These are phyloP conservation scores for Epinotia ramella DNA, from an alignment of 2,888 invertebrate genomes.

Conservation along the genomic window DNA sequence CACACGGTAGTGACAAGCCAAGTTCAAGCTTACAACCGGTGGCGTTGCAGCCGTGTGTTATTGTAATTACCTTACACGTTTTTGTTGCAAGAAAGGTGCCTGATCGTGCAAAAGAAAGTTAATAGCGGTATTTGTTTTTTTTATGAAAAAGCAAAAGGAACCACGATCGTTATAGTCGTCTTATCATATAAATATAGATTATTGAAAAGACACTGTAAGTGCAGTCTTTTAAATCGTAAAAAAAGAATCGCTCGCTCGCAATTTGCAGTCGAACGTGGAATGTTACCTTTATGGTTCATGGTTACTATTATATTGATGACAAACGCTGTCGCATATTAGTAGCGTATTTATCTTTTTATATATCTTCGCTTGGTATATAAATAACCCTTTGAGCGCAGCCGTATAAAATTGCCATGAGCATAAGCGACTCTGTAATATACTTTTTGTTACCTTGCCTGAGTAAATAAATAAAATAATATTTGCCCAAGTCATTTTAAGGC, in stretches of 20 bases:
- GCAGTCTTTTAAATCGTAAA: background rate
- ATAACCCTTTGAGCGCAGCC: background rate
- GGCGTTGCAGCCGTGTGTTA: too few species aligned
- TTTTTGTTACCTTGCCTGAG: too few species aligned
- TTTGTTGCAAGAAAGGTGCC: too few species aligned
- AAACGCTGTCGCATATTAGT: background rate
- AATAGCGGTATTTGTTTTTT: too few species aligned
- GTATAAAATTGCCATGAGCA: background rate
- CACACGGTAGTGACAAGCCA: too few species aligned
- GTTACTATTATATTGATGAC: background rate
- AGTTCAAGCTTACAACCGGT: too few species aligned
- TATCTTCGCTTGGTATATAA: background rate
- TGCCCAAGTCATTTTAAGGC: background rate
- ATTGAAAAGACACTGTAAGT: background rate
- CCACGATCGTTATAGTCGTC: too few species aligned
- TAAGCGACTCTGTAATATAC: too few species aligned
- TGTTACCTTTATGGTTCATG: conserved; percentile 1
- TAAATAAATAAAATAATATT: background rate
- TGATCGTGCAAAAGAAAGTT: too few species aligned
- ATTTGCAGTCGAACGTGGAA: background rate
- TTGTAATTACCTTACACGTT: too few species aligned
- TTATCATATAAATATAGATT: background rate
- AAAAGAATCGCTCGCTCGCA: background rate
- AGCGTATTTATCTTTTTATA: background rate
- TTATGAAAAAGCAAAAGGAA: background rate